Evolutionary conservation across 2,888 invertebrate species (phyloP), one percentile per base, ranked within the genome.

Genomic region (Lasioglossum vierecki): DNA sequence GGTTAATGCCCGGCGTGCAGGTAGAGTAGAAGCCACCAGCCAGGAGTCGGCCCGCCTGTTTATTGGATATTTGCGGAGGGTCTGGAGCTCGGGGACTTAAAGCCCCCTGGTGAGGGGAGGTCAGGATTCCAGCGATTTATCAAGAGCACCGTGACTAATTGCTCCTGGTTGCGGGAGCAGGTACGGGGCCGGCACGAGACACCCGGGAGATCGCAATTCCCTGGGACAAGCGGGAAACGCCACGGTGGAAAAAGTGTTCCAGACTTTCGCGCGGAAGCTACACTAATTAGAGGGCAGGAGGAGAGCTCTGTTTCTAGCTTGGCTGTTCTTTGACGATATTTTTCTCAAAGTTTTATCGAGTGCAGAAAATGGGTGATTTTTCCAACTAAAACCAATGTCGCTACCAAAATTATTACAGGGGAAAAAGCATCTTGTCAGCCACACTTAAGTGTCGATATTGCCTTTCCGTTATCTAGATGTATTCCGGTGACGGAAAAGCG

Each of bases 61-160:
- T 91, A 91, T 91, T 91, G 91, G 91, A 91, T 91, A 91, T 91
- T 90, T 89, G 88, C 84, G 60, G 78, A 80, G 79, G 88, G 88
- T 84, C 73, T 39, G 78, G 30, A 79, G 84, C 49, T 44, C 66
- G 66, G 80, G 75, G 82, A 70, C 82, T 88, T 82, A 88, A 84
- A 81, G 63, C 71, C 39, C n/a, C 41, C 11, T 41, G 39, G 11
- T 13, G 49, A 76, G 81, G 82, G 78, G 72, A 41, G 70, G 76
- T 57, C 79, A 83, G 87, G 80, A 88, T 87, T 84, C 85, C 83
- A 77, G 82, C 89, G 89, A 90, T 91, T 91, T 91, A 91, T 91
- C 89, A 91, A 91, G 89, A 88, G 89, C 84, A 85, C 88, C 91
- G 89, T 91, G 87, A 88, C 91, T 91, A 91, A 91, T 91, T 91